Base-by-base conservation (phyloP, 2,888 invertebrate genomes). In the Plebejus argus region DNA sequence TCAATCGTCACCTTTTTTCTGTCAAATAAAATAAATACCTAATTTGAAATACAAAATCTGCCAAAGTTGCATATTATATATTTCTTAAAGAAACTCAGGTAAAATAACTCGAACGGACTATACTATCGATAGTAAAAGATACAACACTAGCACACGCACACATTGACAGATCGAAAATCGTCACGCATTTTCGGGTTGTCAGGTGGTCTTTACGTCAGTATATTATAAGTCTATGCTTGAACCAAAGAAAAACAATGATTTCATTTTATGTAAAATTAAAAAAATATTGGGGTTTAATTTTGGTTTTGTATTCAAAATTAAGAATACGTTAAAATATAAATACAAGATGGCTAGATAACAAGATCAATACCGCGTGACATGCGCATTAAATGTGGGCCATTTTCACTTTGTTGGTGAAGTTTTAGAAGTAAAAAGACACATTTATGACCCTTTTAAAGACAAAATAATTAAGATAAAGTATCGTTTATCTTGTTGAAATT, bases 311-410 rank as follows among this genome's bases (percentile, higher is more conserved):
- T 66, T 66, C 15, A 15, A 10, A 66, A 33, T 33, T 33, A 28
- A 66, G 7, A 66, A 66, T 66, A 66, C 28, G 70, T 70, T 45
- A 78, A 82, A 77, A 81, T 82, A 82, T 83, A 84, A 83, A 84
- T 82, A 86, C 85, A 85, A 86, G 85, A 83, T 84, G 82, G 83
- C 83, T 83, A 82, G 83, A 84, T 82, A 79, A 81, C 71, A 82
- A 84, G 88, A 94, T 94, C 93, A 93, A 94, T 94, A 94, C 83
- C 80, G 81, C 83, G 86, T 84, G 91, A 88, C 94, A 93, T 94
- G 94, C 94, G 94, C 92, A 92, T 82, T 83, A 89, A 89, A 94
- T 90, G 84, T 94, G 93, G 93, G 94, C 85, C 93, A 93, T 75
- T 78, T 80, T 78, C 81, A 80, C 79, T 58, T 72, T 77, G 80